Conservation (phyloP, 2,888 invertebrate genomes). For the Labia minor region DNA sequence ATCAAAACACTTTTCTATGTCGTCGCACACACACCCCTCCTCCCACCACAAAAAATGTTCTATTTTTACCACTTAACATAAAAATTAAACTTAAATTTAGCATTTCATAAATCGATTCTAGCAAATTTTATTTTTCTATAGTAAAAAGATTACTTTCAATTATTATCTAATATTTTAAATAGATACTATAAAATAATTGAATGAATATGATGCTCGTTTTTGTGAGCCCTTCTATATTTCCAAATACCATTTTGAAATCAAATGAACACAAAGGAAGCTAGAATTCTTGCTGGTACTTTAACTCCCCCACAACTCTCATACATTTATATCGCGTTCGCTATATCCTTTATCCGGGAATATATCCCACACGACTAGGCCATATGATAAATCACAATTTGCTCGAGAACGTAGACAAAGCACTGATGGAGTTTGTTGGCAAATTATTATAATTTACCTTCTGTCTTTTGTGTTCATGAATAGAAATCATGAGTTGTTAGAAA, state of each 20-base stretch:
- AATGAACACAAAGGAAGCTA: not conserved
- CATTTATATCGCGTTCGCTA: not conserved
- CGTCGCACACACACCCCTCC: no score
- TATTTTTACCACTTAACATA: no score
- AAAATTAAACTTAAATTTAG: no score
- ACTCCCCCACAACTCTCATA: not conserved
- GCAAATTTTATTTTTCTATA: no score
- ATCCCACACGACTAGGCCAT: not conserved
- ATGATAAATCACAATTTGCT: constrained; percentile 13
- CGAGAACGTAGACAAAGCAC: not conserved
- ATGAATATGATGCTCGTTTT: no score
- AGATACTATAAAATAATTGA: no score
- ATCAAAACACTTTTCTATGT: no score
- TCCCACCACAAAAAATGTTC: no score
- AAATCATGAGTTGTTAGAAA: not conserved
- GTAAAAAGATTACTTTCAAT: no score
- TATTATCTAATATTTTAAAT: no score
- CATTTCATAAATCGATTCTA: no score
- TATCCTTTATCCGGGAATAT: constrained; percentile 3
- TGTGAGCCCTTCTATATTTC: no score
- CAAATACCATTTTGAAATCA: not conserved
- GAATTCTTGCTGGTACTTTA: not conserved
- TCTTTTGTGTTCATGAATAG: constrained; percentile 7
- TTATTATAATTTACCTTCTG: constrained; percentile 13
- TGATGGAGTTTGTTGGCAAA: not conserved